Conservation (phyloP, 2,797 vertebrate species). For the Sebastes paucispinis region DNA sequence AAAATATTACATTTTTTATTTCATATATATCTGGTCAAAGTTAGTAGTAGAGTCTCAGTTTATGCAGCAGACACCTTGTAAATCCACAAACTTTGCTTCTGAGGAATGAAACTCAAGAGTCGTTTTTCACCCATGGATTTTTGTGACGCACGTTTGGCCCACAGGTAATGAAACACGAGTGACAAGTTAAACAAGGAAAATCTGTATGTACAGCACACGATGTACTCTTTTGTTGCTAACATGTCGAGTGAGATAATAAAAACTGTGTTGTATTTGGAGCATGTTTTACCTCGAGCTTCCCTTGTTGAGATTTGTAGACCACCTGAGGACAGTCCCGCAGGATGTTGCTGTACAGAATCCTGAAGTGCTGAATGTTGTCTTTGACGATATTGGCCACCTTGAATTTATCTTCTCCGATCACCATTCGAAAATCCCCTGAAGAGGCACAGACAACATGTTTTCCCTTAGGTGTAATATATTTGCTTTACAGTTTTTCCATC, state of each 20-base stretch:
- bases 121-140: not conserved
- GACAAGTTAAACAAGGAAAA: not conserved
- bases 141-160: not conserved
- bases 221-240: not conserved
- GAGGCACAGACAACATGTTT: slow-evolving; percentile 4
- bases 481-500: not conserved
- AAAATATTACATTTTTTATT: not conserved
- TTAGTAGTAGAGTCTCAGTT: not conserved
- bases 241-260: not conserved
- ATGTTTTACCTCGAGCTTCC: slow-evolving; percentile 89
- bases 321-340: slow-evolving; percentile 91
- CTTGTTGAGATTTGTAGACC: slow-evolving; percentile 91
- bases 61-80: not conserved
- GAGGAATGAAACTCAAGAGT: not conserved
- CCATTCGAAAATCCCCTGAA: slow-evolving; percentile 95
- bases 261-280: not conserved
- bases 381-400: slow-evolving; percentile 94
- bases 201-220: not conserved
- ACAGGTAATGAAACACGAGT: not conserved
- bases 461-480: not conserved
- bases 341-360: slow-evolving; percentile 89
- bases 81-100: not conserved
- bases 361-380: slow-evolving; percentile 89
- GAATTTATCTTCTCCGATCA: slow-evolving; percentile 92
- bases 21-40: not conserved